Conservation (phyloP, 2,797 vertebrate species). For the Monodelphis domestica region DNA sequence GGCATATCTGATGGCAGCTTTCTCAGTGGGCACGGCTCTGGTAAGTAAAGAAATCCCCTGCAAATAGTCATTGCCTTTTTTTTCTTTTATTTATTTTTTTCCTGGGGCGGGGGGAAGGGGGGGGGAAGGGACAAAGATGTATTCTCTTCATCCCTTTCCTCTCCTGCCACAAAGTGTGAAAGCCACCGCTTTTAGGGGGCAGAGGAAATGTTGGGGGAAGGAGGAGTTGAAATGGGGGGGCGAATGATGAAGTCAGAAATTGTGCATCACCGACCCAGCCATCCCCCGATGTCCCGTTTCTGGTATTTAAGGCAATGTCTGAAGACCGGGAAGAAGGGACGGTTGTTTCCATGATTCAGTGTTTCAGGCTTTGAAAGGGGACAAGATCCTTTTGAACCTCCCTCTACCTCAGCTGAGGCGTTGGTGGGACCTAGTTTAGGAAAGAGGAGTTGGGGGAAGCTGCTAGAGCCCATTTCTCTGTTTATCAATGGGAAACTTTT, state of each 20-base stretch:
- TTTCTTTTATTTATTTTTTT: constrained; percentile 2
- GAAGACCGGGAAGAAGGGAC: background rate
- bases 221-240: background rate
- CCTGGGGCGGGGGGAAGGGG: background rate
- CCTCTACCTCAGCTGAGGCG: background rate
- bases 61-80: background rate
- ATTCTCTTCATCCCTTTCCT: background rate
- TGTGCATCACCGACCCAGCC: background rate
- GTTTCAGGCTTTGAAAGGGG: background rate
- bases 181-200: background rate
- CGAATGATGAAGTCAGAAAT: background rate
- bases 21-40: constrained; percentile 84
- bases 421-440: background rate
- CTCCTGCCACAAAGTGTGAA: background rate
- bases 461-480: background rate
- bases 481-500: background rate
- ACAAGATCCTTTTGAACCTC: background rate
- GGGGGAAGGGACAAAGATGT: background rate
- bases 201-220: background rate
- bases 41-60: constrained; percentile 77
- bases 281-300: background rate
- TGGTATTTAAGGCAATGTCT: background rate
- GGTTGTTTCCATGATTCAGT: background rate
- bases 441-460: background rate
- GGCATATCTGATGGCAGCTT: constrained; percentile 88